Conservation (phyloP, 2,113 vertebrate species). For the Brienomyrus brachyistius region DNA sequence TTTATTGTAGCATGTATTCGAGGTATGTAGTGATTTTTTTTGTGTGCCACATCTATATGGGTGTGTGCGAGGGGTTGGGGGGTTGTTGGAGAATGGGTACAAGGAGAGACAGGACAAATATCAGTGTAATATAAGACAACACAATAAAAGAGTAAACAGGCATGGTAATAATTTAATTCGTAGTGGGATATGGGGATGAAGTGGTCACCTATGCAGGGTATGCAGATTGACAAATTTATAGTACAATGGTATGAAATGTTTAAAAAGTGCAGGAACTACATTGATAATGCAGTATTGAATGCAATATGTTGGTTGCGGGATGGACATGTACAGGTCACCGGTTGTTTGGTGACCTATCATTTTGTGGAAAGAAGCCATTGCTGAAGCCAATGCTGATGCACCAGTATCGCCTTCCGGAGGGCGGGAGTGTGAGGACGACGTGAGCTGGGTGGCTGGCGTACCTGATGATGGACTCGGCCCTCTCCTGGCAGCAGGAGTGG, state of each 20-base stretch:
- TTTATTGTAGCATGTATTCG: background rate
- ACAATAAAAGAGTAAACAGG: background rate
- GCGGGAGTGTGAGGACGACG: background rate
- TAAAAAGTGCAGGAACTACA: background rate
- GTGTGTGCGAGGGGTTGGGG: background rate
- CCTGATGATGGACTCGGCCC: background rate
- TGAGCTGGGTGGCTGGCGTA: background rate
- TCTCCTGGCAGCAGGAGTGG: background rate
- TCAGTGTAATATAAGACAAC: background rate
- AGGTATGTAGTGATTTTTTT: background rate
- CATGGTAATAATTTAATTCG: background rate
- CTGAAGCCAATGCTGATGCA: background rate
- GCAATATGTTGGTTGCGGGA: background rate
- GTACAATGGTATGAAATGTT: background rate
- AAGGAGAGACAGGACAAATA: background rate
- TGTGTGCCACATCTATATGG: background rate
- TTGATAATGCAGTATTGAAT: background rate
- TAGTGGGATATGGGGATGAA: background rate
- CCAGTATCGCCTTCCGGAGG: background rate
- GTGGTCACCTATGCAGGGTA: background rate
- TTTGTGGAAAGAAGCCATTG: background rate
- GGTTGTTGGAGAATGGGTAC: background rate
- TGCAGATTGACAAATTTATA: background rate
- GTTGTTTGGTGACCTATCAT: background rate
- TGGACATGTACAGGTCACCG: background rate